phyloP scores from a whole-genome alignment of 2,113 vertebrate genomes.

The Myotis lucifugus region DNA sequence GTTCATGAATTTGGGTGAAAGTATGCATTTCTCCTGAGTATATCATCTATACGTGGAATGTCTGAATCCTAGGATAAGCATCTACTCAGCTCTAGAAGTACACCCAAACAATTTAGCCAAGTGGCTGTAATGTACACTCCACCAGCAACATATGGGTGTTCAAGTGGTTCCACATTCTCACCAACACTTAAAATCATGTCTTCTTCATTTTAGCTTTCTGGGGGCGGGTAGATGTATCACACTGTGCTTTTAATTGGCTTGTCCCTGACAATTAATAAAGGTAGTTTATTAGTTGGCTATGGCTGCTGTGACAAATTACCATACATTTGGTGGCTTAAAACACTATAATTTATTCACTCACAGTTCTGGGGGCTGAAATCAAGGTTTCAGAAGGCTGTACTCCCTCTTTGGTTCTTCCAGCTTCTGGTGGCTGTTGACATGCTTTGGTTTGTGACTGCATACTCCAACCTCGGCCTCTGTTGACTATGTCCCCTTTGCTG shows the following conservation, averaged over 20 bases:
- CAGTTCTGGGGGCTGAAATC: neutral
- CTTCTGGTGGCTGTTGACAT: neutral
- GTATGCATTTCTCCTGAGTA: neutral
- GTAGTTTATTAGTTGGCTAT: neutral
- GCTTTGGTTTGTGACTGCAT: neutral
- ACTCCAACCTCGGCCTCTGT: neutral
- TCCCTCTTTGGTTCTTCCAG: neutral
- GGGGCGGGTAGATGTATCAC: neutral
- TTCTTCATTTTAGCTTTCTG: neutral
- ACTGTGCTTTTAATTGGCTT: constrained; percentile 12
- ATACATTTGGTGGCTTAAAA: neutral
- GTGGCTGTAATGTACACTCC: neutral
- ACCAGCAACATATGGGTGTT: neutral
- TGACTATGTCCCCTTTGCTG: neutral
- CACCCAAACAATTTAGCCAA: neutral
- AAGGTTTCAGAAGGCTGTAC: neutral
- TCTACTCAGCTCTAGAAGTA: neutral
- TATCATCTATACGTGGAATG: neutral
- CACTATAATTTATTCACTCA: neutral
- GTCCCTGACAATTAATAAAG: neutral
- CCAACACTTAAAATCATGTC: neutral
- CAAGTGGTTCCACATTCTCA: neutral
- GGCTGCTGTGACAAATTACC: neutral
- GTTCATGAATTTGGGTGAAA: neutral
- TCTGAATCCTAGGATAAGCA: neutral